Base-by-base conservation (phyloP, 2,888 invertebrate species). In the Amphipoea oculea region DNA sequence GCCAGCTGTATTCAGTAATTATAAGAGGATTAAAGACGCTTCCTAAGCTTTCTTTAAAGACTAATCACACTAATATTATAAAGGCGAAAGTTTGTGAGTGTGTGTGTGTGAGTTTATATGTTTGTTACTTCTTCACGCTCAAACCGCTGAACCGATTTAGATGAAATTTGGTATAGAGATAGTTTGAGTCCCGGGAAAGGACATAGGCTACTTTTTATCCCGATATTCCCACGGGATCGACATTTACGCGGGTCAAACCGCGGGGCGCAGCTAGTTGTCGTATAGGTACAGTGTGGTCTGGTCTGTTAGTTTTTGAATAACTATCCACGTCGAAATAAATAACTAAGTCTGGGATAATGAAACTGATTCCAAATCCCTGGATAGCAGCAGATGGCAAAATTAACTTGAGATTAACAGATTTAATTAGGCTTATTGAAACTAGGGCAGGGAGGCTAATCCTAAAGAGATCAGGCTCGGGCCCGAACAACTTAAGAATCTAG, bases 351-450 rank as follows among this genome's bases (percentile, higher is more conserved):
- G 9, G 4, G 23, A 36, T 78, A 20, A 57, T 48, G 17, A 57
- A 40, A 29, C 23, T 20, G 17, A 9, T 36, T 0, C 3, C 14
- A 29, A 48, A 36, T n/a, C 0, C 12, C 45, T 45, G 20, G 17
- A 20, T 14, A 45, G 2, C 14, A 48, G 14, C 17, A n/a, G 2
- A 0, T 51, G 3, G 54, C 23, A 68, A 67, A 29, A 63, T 17
- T 54, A 36, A 51, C 66, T 9, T 14, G 40, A 57, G 17, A n/a
- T 36, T 57, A 14, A 57, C 57, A 40, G 23, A 81, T 42, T 51
- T n/a, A 48, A 51, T 67, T 20, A 42, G 7, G 66, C 20, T 60
- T 42, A 72, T 3, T 73, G 29, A 79, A 82, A 67, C 66, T 36
- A n/a, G 75, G 57, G 14, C 57, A 82, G 42, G 40, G 48, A 63